These are phyloP conservation scores for Platycnemis pennipes DNA, from an alignment of 2,888 invertebrate species.

Conservation along the genomic window DNA sequence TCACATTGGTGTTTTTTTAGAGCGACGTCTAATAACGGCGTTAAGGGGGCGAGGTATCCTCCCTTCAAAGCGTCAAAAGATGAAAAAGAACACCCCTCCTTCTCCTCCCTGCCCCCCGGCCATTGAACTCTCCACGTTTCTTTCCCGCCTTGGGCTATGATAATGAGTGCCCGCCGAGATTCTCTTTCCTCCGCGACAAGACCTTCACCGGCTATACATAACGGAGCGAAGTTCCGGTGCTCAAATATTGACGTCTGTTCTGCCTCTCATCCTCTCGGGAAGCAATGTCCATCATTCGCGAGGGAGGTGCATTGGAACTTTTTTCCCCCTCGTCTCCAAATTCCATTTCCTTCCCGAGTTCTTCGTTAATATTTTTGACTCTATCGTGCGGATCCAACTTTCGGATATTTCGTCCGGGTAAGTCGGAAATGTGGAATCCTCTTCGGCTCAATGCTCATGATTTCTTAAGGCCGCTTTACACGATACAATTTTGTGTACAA, in stretches of 20 bases:
- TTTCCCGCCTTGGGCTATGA: neutral
- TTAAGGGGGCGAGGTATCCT: neutral
- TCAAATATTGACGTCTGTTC: neutral
- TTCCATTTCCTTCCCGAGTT: neutral
- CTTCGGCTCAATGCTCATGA: too few species aligned
- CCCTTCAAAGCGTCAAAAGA: neutral
- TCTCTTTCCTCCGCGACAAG: neutral
- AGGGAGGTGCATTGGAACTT: neutral
- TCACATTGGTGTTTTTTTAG: neutral
- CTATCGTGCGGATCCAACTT: neutral
- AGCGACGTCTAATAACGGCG: neutral
- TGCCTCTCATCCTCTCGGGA: neutral
- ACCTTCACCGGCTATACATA: neutral
- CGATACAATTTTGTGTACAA: too few species aligned
- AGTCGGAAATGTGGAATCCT: too few species aligned
- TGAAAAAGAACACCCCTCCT: neutral
- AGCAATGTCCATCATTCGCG: neutral
- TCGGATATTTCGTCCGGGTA: too few species aligned
- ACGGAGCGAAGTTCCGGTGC: conserved; percentile 27
- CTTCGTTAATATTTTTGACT: neutral
- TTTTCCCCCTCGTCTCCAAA: neutral
- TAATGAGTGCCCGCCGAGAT: neutral
- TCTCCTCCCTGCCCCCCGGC: neutral
- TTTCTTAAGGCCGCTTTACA: too few species aligned
- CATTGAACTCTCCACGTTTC: neutral